Evolutionary conservation across 1,140 invertebrate species (phyloP).

Genomic region (Drosophila pachea): DNA sequence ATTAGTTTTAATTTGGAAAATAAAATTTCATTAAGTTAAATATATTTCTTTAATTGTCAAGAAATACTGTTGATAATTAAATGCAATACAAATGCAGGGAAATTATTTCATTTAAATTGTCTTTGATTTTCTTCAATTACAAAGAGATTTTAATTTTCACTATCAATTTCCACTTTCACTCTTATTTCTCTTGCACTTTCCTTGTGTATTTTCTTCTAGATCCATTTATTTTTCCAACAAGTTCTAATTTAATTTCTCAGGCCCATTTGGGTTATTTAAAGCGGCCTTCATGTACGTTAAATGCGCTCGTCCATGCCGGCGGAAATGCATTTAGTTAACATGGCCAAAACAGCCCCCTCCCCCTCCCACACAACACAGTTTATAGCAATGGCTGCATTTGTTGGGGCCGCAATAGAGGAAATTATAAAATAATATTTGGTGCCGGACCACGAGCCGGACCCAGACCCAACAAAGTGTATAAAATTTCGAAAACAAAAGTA

Average conservation of each 20-base stretch:
- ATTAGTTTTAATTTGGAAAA: too few relatives aligned
- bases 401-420: constrained; percentile 59
- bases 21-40: too few relatives aligned
- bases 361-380: constrained; percentile 16
- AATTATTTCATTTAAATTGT: too few relatives aligned
- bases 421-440: constrained; percentile 75
- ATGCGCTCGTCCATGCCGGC: background rate
- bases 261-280: background rate
- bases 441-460: constrained; percentile 25
- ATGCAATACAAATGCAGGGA: too few relatives aligned
- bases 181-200: too few relatives aligned
- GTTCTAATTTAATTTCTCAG: background rate
- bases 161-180: too few relatives aligned
- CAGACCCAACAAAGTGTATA: constrained; percentile 50
- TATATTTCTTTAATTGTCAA: too few relatives aligned
- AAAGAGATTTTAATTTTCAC: too few relatives aligned
- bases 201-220: too few relatives aligned
- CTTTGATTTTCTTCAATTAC: too few relatives aligned
- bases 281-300: background rate
- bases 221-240: too few relatives aligned
- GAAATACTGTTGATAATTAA: too few relatives aligned
- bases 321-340: constrained; percentile 4
- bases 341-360: constrained; percentile 11
- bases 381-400: constrained; percentile 17
- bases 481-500: constrained; percentile 28